Base-by-base conservation (phyloP, 2,797 vertebrate species). In the Enteromius viviparus region DNA sequence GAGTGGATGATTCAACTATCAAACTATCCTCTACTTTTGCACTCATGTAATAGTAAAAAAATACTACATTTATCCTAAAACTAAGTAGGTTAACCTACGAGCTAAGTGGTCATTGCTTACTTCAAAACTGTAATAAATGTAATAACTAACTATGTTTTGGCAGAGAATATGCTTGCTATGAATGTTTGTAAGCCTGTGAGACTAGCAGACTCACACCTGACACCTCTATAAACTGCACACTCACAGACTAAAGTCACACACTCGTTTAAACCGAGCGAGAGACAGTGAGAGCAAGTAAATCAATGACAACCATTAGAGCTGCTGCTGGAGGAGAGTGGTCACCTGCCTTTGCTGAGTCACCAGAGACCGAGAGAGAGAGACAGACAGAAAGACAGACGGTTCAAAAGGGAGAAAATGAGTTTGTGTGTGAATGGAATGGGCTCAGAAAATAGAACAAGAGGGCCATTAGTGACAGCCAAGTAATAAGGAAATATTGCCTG, bases 331-430 rank as follows among this genome's bases (percentile, higher is more conserved):
- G 60, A 74, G 58, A 71, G 75, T 17, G 55, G 21, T 60, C 74
- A 60, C 34, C 42, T 83, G 76, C n/a, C 69, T 78, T 49, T 86
- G 81, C 81, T 86, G 84, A 85, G 55, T 85, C 71, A 86, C 45
- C 79, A 85, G 72, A 69, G 21, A 79, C 21, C 26, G n/a, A n/a
- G 45, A 78, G n/a, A 68, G 51, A 74, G 19, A 72, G 37, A 19
- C 42, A 60, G 82, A 64, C 19, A 23, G 42, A 80, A 26, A 77
- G 19, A 81, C 8, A 23, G 3, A 23, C n/a, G 34, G 45, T 34
- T 5, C 34, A 42, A 45, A 68, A 17, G 9, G 37, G 11, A 45
- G 40, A 29, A 71, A 58, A 74, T 51, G 5, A 65, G 70, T 74
- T 65, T 64, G 17, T 45, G 51, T 76, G 58, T 47, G 26, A 64